phyloP scores from a whole-genome alignment of 2,113 vertebrate species.

The Alaudala cheleensis region DNA sequence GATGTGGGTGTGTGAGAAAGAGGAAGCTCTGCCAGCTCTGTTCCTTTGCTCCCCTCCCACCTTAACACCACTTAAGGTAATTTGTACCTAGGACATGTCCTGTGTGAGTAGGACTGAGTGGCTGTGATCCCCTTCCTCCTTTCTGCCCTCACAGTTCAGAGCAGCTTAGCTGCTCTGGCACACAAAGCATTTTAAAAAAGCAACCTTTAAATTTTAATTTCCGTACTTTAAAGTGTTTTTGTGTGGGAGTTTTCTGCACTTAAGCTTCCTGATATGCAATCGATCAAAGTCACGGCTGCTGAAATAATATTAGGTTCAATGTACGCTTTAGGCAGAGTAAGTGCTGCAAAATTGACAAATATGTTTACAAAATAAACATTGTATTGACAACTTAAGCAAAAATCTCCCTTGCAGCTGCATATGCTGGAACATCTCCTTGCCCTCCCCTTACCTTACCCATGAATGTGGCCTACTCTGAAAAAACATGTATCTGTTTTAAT shows the following conservation, averaged over 20 bases:
- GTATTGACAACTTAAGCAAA: slow-evolving; percentile 1
- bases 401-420: background rate
- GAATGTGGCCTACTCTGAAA: background rate
- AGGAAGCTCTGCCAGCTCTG: background rate
- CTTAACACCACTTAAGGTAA: background rate
- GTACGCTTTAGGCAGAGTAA: background rate
- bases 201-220: slow-evolving; percentile 17
- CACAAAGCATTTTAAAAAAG: background rate
- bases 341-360: slow-evolving; percentile 10
- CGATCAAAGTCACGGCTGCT: slow-evolving; percentile 6
- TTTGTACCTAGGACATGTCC: background rate
- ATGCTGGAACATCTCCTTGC: background rate
- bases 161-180: background rate
- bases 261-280: slow-evolving; percentile 30
- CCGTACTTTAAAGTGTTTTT: background rate
- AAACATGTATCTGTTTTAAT: background rate
- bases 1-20: background rate
- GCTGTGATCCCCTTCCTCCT: background rate
- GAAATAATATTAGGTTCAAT: background rate
- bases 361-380: slow-evolving; percentile 26
- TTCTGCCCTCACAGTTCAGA: background rate
- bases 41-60: background rate
- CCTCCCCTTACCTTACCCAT: background rate
- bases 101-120: background rate
- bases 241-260: slow-evolving; percentile 26